Evolutionary conservation across 2,797 vertebrate genomes (phyloP), one percentile per base, ranked within the genome.

Genomic region (Cyclopterus lumpus): DNA sequence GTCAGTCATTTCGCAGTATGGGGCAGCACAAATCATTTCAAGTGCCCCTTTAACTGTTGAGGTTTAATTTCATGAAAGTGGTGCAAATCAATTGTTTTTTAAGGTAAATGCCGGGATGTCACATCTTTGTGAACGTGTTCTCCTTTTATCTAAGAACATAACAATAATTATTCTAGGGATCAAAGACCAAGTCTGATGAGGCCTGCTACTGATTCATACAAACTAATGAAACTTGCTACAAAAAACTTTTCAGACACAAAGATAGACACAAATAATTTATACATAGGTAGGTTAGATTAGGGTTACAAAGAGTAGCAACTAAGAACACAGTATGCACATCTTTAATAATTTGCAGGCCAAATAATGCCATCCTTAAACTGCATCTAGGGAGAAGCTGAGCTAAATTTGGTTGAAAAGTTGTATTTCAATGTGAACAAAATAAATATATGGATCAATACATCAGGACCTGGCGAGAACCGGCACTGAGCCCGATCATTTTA

Each of bases 1-100:
- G 65, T n/a, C 53, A 15, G 75, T 79, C 46, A 65, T 71, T 85
- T 63, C 38, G 59, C 62, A n/a, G 34, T 36, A 32, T 8, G 14
- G 24, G 18, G 49, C 73, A 14, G 69, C 70, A 81, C 64, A 89
- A 85, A 83, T 86, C 80, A 84, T 81, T 75, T 78, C 65, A 81
- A 87, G 80, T 74, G 48, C 24, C 16, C 20, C 49, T 77, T 73
- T 83, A 71, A 69, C 54, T 62, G 60, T 71, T 66, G 48, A 84
- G 65, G 57, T 82, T 84, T 81, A 60, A 80, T 81, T 82, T 67
- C 15, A 77, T 77, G 48, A 77, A 79, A 73, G 67, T 75, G 51
- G 15, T 57, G 48, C 65, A 80, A 85, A 73, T 74, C 49, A 38
- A 54, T 49, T 49, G 14, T 40, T 75, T 84, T 67, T 72, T 38